Base-by-base conservation (phyloP, 2,888 invertebrate species). In the Eilema caniola region DNA sequence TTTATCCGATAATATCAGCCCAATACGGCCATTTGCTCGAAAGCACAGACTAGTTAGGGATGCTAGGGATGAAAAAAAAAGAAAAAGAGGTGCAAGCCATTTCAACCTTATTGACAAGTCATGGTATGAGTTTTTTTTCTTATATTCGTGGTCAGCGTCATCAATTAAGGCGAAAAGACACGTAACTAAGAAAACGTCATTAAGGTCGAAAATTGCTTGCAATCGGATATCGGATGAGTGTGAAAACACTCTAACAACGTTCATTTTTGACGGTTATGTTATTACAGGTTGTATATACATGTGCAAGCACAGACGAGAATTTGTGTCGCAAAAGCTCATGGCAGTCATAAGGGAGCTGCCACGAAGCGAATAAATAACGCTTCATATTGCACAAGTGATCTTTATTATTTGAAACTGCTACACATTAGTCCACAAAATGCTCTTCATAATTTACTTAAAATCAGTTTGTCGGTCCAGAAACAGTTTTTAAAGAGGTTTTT, bases 351-450 rank as follows among this genome's bases (percentile, higher is more conserved):
- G 33, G 24, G n/a, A 61, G 31, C 47, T 23, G 33, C 24, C 16
- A 24, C 28, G n/a, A 56, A 31, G 23, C 16, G n/a, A 28, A 61
- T 47, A 69, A 69, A 25, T 60, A 63, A 61, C 71, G 10, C 63
- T 70, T 67, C 53, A 67, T 66, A 69, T 67, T 69, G 67, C 80
- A 63, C 68, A 66, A 67, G 74, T 60, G 63, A 69, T 28, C 25
- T 57, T 59, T 33, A 23, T 61, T 23, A 20, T 66, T n/a, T 25
- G 16, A 28, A 25, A 20, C 37, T 10, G 28, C 11, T 11, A 20
- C 12, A 24, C 11, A n/a, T n/a, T 28, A 25, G 4, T 16, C 1
- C 14, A 41, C 24, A 28, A 3, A 24, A 23, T 47, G 16, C 20
- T 25, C 25, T 47, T 2, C 24, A 8, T 25, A 37, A 16, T 33